Evolutionary conservation across 1,140 invertebrate species (phyloP).

Genomic region (Euura lappo): DNA sequence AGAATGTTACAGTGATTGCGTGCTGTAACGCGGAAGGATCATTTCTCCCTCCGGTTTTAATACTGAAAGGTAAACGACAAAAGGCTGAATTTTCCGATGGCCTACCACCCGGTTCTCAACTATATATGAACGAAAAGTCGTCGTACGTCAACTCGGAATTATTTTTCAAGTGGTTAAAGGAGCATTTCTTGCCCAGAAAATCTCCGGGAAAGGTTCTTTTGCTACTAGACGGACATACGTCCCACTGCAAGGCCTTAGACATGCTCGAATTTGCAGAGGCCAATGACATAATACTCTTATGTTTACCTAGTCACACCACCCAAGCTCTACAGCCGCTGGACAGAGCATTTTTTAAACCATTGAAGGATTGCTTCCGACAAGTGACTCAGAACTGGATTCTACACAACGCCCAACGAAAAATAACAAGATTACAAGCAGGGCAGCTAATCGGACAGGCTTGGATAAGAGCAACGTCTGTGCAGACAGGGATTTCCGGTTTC

Average conservation of each 20-base stretch:
- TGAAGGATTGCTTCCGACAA: background rate
- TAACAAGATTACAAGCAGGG: conserved; percentile 20
- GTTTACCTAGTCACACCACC: conserved; percentile 32
- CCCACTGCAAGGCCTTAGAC: conserved; percentile 37
- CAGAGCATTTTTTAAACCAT: background rate
- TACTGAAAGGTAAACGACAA: conserved; percentile 17
- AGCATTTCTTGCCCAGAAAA: conserved; percentile 48
- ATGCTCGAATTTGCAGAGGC: conserved; percentile 33
- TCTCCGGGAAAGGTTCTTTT: conserved; percentile 19
- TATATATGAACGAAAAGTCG: conserved; percentile 48
- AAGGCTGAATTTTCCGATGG: conserved; percentile 36
- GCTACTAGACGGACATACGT: conserved; percentile 40
- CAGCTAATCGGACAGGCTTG: conserved; percentile 23
- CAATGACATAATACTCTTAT: conserved; percentile 26
- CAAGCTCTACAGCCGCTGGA: conserved; percentile 50
- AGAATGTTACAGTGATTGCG: conserved; percentile 43
- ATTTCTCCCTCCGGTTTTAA: conserved; percentile 29
- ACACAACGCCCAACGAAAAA: conserved; percentile 7
- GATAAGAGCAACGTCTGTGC: conserved; percentile 22
- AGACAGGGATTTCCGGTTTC: background rate
- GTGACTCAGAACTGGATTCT: background rate
- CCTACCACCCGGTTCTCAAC: conserved; percentile 32
- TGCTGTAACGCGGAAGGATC: conserved; percentile 44
- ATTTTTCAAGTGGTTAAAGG: conserved; percentile 48
- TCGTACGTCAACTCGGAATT: conserved; percentile 46